phyloP scores from a whole-genome alignment of 2,113 vertebrate genomes.

The Otolemur garnettii region DNA sequence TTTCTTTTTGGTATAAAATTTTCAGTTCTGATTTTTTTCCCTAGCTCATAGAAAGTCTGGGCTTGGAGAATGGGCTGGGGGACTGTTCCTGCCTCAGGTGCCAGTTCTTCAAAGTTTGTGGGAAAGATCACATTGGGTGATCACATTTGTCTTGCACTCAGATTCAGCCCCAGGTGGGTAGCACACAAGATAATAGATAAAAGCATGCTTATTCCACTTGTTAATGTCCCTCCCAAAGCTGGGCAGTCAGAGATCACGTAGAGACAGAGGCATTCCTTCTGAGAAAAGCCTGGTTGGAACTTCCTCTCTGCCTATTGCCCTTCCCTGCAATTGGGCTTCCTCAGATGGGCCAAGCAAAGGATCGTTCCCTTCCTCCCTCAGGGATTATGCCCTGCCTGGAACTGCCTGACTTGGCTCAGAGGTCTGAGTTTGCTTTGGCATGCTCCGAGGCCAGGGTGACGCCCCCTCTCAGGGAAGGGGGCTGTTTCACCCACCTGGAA shows the following conservation, averaged over 20 bases:
- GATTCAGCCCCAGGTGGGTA: not conserved
- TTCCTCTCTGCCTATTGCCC: not conserved
- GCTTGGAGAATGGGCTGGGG: not conserved
- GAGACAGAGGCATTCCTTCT: not conserved
- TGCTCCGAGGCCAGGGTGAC: not conserved
- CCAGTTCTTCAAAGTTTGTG: not conserved
- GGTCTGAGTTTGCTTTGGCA: not conserved
- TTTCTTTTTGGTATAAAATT: conserved; percentile 71
- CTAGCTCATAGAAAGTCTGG: not conserved
- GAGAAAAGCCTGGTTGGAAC: not conserved
- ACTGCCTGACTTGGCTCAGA: not conserved
- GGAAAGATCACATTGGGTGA: not conserved
- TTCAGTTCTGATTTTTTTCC: conserved; percentile 65
- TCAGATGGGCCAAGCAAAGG: not conserved
- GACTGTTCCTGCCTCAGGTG: not conserved
- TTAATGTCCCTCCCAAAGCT: not conserved
- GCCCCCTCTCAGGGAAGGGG: not conserved
- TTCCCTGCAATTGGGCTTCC: not conserved
- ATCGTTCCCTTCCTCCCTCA: fast-evolving
- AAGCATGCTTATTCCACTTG: not conserved
- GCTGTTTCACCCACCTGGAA: not conserved
- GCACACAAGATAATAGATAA: fast-evolving
- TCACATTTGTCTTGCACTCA: not conserved
- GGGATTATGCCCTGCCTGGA: not conserved
- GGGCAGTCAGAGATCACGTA: fast-evolving